These are phyloP conservation scores for Aporrectodea caliginosa DNA, from an alignment of 1,140 invertebrate species.

Conservation along the genomic window DNA sequence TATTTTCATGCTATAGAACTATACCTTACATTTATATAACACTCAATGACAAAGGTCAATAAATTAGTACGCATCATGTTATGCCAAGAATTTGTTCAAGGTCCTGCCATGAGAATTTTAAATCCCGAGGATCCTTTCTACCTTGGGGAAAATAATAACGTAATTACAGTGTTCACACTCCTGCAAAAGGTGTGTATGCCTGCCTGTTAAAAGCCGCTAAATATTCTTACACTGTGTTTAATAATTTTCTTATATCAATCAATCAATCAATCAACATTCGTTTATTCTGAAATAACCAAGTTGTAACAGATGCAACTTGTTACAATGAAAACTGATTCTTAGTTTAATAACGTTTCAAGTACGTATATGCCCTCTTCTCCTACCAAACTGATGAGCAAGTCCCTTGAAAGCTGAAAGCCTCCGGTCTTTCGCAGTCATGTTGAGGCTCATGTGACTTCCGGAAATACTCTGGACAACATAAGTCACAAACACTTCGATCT, in stretches of 20 bases:
- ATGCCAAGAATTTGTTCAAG: not conserved
- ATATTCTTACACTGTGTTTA: not conserved
- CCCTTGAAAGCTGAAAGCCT: not conserved
- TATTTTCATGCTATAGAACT: not conserved
- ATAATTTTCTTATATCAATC: too few relatives aligned
- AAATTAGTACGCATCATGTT: not conserved
- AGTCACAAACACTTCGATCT: constrained; percentile 79
- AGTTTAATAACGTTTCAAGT: not conserved
- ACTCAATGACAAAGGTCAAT: too few relatives aligned
- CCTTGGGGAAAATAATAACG: too few relatives aligned
- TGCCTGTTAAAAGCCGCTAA: not conserved
- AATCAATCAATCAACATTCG: too few relatives aligned
- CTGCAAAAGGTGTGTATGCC: not conserved
- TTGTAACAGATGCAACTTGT: not conserved
- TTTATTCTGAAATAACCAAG: not conserved
- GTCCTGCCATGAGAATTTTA: not conserved
- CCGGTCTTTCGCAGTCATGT: constrained; percentile 47
- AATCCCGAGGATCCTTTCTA: too few relatives aligned
- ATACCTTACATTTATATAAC: too few relatives aligned
- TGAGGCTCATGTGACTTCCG: constrained; percentile 74
- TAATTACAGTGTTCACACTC: too few relatives aligned
- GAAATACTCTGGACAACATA: constrained; percentile 74
- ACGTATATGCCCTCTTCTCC: too few relatives aligned
- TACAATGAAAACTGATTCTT: not conserved
- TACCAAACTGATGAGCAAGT: not conserved